Conservation (phyloP, 2,888 invertebrate species). For the Serrognathus titanus region DNA sequence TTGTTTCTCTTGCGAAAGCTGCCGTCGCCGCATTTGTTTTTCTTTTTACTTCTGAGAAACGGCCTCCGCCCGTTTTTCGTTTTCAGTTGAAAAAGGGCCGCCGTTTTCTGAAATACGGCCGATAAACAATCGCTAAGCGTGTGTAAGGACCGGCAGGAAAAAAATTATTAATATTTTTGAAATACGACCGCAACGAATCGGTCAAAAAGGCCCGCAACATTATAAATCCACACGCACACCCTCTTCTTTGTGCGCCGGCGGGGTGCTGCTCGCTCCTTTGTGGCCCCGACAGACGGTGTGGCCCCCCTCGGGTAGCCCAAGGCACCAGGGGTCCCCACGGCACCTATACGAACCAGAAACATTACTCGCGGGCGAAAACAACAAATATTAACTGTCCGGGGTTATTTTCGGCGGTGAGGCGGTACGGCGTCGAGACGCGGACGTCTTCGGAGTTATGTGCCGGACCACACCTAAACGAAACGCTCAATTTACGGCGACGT, state of each 20-base stretch:
- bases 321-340: constrained; percentile 19
- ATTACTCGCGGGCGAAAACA: not conserved
- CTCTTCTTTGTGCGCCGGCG: constrained; percentile 27
- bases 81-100: too few relatives aligned
- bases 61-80: too few relatives aligned
- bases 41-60: too few relatives aligned
- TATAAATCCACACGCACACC: constrained; percentile 31
- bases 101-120: too few relatives aligned
- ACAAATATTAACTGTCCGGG: not conserved
- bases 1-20: too few relatives aligned
- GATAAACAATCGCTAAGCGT: too few relatives aligned
- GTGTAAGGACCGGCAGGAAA: constrained; percentile 6
- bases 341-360: not conserved
- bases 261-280: constrained; percentile 25
- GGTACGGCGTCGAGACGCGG: not conserved
- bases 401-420: too few relatives aligned
- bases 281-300: constrained; percentile 27
- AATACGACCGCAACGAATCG: constrained; percentile 27
- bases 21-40: too few relatives aligned
- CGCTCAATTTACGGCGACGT: constrained; percentile 37
- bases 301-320: constrained; percentile 20
- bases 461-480: constrained; percentile 40
- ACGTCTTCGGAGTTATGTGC: constrained; percentile 22
- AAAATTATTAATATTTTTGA: constrained; percentile 27
- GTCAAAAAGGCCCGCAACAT: constrained; percentile 26